A percentile compares a stretch with the other conserved stretches of the same genome.
These are phyloP conservation scores for Anthonomus grandis DNA, from an alignment of 1,140 invertebrate genomes.

Conservation along the genomic window DNA sequence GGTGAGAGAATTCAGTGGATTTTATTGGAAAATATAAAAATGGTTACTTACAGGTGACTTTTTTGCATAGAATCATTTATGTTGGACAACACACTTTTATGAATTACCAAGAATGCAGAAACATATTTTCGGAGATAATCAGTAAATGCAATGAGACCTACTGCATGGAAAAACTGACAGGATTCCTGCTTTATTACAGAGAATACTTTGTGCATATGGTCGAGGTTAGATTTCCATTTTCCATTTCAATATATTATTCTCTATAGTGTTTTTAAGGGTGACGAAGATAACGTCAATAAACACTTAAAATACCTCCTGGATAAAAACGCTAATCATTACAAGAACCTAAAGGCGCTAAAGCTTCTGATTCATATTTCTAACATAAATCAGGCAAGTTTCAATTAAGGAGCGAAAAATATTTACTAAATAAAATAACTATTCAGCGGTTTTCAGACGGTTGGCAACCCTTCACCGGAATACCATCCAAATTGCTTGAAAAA, in stretches of 20 bases:
- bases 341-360: conserved; percentile 1
- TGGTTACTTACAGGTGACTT: conserved; percentile 12
- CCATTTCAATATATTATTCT: no score
- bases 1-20: conserved; percentile 12
- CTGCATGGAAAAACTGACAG: conserved; percentile 21
- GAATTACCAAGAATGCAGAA: conserved; percentile 3
- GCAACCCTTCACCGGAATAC: conserved; percentile 17
- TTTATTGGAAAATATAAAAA: no score
- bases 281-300: conserved; percentile 26
- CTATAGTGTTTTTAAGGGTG: conserved; percentile 20
- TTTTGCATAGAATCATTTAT: conserved; percentile 23
- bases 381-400: conserved; percentile 21
- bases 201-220: conserved; percentile 22
- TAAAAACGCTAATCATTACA: neutral
- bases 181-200: conserved; percentile 20
- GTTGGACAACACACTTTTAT: conserved; percentile 17
- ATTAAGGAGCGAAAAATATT: neutral
- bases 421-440: conserved; percentile 4
- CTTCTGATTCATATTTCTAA: conserved; percentile 22
- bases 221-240: conserved; percentile 9
- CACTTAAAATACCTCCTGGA: conserved; percentile 15
- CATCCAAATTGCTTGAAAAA: conserved; percentile 25
- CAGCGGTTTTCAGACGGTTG: conserved; percentile 29
- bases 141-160: conserved; percentile 22
- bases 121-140: conserved; percentile 12